Evolutionary conservation across 2,888 invertebrate genomes (phyloP).

Genomic region (Apotomis capreana): DNA sequence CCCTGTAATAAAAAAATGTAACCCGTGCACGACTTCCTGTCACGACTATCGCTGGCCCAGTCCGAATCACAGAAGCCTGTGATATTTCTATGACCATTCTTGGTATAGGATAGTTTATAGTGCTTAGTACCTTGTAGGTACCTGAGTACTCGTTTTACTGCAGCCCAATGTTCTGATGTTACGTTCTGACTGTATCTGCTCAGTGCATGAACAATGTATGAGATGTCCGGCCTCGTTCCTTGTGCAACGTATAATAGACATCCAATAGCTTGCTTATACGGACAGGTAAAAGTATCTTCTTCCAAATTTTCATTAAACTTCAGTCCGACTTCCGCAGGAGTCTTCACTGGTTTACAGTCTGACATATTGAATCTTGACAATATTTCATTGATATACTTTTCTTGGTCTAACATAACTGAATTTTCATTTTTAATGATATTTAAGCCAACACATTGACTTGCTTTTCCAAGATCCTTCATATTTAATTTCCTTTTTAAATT

Average conservation of each 20-base stretch:
- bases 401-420: conserved; percentile 43
- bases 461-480: conserved; percentile 42
- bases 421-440: conserved; percentile 36
- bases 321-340: conserved; percentile 45
- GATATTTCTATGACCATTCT: too few relatives aligned
- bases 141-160: too few relatives aligned
- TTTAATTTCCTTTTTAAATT: conserved; percentile 35
- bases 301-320: conserved; percentile 45
- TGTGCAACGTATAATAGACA: conserved; percentile 47
- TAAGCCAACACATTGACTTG: conserved; percentile 41
- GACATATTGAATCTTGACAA: conserved; percentile 44
- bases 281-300: conserved; percentile 24
- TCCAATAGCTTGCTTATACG: conserved; percentile 47
- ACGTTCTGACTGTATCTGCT: conserved; percentile 44
- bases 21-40: too few relatives aligned
- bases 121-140: too few relatives aligned
- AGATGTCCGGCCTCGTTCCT: conserved; percentile 48
- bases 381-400: conserved; percentile 47
- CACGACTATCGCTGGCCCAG: too few relatives aligned
- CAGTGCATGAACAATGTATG: conserved; percentile 45
- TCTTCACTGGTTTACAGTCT: conserved; percentile 46
- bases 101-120: too few relatives aligned
- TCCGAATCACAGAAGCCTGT: too few relatives aligned
- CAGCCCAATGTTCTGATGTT: conserved; percentile 30
- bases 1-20: too few relatives aligned